Base-by-base conservation (phyloP, 2,113 vertebrate genomes). In the Acrocephalus kingi region DNA sequence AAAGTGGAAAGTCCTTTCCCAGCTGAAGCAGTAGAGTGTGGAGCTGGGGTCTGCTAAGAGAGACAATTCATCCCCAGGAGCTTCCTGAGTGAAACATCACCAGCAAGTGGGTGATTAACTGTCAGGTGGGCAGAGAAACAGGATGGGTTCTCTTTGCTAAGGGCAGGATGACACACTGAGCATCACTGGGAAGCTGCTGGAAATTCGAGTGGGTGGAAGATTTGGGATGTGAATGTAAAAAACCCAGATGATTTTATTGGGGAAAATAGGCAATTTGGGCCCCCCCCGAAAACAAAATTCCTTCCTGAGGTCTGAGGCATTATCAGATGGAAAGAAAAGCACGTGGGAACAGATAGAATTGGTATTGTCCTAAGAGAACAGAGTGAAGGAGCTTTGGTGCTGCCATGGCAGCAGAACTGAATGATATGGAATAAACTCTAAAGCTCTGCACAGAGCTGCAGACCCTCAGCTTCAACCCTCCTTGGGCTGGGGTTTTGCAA, bases 91-190 rank as follows among this genome's bases (percentile, higher is more conserved):
- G 83, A 74, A 73, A 69, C 22, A 56, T 62, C 81, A 43, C 4
- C 82, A 77, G 68, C 2, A 39, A 81, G 59, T 72, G 86, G 89
- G 59, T 90, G 92, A 91, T 92, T 81, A 94, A 94, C 68, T 41
- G 45, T 13, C 0, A 4, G 63, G 88, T 90, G 86, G 86, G 93
- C 84, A 90, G 89, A 51, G 80, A 87, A 84, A 74, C 72, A 74
- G 63, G 83, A 55, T 8, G 17, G 71, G 68, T 28, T 81, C 66
- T 94, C 74, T 83, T 14, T 48, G 69, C 83, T 51, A 28, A 80
- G 54, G 71, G 66, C 74, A 87, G 64, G 89, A 89, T 91, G 89
- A 96, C 76, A 91, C 72, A 80, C 48, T 5, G 67, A 92, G 67
- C 68, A 91, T n/a, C 87, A 37, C 10, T 3, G 4, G 16, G 39